Evolutionary conservation across 1,140 invertebrate genomes (phyloP), one percentile per base, ranked within the genome.

Genomic region (Ips nitidus): DNA sequence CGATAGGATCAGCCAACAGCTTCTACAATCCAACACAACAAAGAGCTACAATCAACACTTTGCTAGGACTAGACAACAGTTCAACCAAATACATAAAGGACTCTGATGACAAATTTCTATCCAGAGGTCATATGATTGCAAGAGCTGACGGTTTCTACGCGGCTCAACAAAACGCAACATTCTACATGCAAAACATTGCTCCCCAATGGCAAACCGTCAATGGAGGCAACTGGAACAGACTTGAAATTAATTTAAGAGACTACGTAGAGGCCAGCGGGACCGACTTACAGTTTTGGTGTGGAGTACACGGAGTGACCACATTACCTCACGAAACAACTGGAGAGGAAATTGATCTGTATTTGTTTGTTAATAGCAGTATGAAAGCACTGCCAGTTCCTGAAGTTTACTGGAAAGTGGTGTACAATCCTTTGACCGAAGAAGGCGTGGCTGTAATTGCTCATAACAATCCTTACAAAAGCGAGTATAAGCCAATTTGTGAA

Each of bases 111-210:
- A 73, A 69, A 40, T 87, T 75, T 73, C 72, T 90, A 60, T 82
- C 88, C 0, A 82, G 86, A 43, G 89, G 89, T 22, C 90, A 91
- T 73, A 78, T 90, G n/a, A 81, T 85, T 0, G 88, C 89, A 40
- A 88, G 89, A 75, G 84, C 82, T 47, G 89, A 91, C 74, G 86
- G 85, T 56, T 80, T 89, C 2, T 88, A 84, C 69, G 87, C 83
- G 0, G 78, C 83, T 4, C 85, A 86, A 60, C 87, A 91, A 75
- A 82, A 85, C 1, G 80, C 86, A 7, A 87, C 87, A 1, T 90
- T 88, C 78, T 47, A 82, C 70, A 86, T 83, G 59, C 68, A 85
- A 3, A 88, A 88, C 71, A 80, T 79, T 0, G 82, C 81, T 0
- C 85, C 86, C 7, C 85, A 88, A 72, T 88, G 86, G 85, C 81